Conservation (phyloP, 2,113 vertebrate species). For the Strix uralensis region DNA sequence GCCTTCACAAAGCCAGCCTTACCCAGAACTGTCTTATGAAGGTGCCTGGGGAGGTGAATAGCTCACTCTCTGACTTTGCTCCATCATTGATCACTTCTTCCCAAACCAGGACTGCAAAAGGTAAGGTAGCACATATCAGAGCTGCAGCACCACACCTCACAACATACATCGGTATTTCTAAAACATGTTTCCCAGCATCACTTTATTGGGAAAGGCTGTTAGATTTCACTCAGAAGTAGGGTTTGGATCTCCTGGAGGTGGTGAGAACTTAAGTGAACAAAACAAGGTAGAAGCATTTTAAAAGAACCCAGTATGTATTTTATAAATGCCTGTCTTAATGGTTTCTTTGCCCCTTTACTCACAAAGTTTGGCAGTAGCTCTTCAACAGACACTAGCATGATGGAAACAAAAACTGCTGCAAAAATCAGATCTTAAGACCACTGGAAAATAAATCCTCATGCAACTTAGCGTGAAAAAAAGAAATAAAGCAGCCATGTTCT, state of each 20-base stretch:
- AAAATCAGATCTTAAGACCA: not conserved
- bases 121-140: not conserved
- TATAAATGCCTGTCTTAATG: not conserved
- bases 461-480: not conserved
- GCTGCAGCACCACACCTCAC: not conserved
- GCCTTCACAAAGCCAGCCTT: not conserved
- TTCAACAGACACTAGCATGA: not conserved
- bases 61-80: not conserved
- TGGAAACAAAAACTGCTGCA: not conserved
- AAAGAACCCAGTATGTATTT: not conserved
- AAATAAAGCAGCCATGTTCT: not conserved
- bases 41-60: not conserved
- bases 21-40: not conserved
- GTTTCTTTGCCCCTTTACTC: not conserved
- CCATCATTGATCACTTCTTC: not conserved
- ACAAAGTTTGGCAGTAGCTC: rapidly evolving
- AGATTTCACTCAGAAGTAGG: not conserved
- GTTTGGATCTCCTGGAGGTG: not conserved
- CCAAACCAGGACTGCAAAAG: not conserved
- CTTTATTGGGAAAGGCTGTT: not conserved
- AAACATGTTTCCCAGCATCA: not conserved
- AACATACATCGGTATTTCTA: not conserved
- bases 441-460: not conserved
- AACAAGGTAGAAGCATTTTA: not conserved
- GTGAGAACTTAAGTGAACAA: not conserved